Evolutionary conservation across 2,888 invertebrate genomes (phyloP), one percentile per base, ranked within the genome.

Genomic region (Megaustenia siamemsis): DNA sequence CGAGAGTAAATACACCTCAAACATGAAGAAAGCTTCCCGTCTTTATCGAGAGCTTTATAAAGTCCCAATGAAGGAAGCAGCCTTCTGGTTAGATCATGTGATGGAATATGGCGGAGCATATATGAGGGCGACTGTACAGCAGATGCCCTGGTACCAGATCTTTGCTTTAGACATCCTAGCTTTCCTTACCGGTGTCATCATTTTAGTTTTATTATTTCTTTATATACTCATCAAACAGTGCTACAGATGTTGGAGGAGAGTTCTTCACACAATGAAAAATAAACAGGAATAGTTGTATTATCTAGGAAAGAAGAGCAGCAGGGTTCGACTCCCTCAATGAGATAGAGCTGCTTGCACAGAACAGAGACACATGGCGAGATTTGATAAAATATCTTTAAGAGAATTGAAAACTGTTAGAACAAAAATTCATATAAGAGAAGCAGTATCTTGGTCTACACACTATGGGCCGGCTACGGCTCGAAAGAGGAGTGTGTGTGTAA

Each of bases 51-150:
- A 86, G 66, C 81, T 84, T 69, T 86, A 84, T 45, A 84, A 86
- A 73, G 75, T 84, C 38, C 89, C 91, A 6, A 60, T 73, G 35
- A 86, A 89, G 60, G 86, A 89, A 68, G 90, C 90, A 12, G 89
- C 88, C 6, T 89, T 83, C 69, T 91, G 90, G 90, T 85, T 91
- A 24, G 90, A 91, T 79, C 90, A 90, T 77, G 87, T 91, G 71
- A 86, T 91, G 21, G 86, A 88, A 84, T 89, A 88, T 87, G 91
- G 91, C 18, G 89, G 88, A 8, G 83, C 78, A 21, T 89, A 90
- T 76, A 80, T 91, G 68, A 86, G 87, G n/a, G 88, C 91, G 1
- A 28, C 86, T 38, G 87, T 86, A 5, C 81, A 87, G 60, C 86
- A 88, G 69, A 84, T 91, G 85, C 88, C 90, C 10, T 87, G 88